Evolutionary conservation across 2,888 invertebrate species (phyloP).

Genomic region (Nephrotoma guestfalica): DNA sequence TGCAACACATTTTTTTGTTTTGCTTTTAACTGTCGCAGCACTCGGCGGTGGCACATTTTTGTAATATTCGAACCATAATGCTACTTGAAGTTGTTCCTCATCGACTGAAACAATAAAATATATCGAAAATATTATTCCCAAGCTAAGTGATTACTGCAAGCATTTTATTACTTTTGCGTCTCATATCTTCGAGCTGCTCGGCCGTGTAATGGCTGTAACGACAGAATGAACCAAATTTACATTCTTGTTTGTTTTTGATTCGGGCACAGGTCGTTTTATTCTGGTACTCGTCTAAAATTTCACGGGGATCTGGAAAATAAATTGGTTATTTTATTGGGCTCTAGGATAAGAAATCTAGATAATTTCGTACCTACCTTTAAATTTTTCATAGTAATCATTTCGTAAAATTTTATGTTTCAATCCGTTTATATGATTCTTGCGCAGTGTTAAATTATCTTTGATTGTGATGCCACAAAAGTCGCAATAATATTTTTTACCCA

Average conservation of each 20-base stretch:
- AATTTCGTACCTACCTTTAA: constrained; percentile 10
- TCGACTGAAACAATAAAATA: background rate
- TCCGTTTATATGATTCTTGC: constrained; percentile 25
- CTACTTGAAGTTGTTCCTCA: background rate
- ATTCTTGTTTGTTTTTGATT: constrained; percentile 19
- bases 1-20: background rate
- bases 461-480: constrained; percentile 29
- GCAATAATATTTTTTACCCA: constrained; percentile 30
- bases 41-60: background rate
- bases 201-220: constrained; percentile 22
- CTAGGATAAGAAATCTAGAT: background rate
- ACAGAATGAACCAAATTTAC: constrained; percentile 24
- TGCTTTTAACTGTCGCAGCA: background rate
- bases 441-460: constrained; percentile 27
- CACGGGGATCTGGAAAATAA: background rate
- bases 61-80: background rate
- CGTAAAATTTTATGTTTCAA: constrained; percentile 24
- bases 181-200: constrained; percentile 19
- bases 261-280: constrained; percentile 18
- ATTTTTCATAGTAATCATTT: constrained; percentile 18
- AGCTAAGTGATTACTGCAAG: background rate
- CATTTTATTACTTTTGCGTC: constrained; percentile 17
- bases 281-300: constrained; percentile 3
- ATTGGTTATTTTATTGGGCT: no score
- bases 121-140: background rate